Percentiles rank a stretch among this genome's conserved stretches.
phyloP scores from a whole-genome alignment of 2,888 invertebrate genomes.

The Nomada fucata region DNA sequence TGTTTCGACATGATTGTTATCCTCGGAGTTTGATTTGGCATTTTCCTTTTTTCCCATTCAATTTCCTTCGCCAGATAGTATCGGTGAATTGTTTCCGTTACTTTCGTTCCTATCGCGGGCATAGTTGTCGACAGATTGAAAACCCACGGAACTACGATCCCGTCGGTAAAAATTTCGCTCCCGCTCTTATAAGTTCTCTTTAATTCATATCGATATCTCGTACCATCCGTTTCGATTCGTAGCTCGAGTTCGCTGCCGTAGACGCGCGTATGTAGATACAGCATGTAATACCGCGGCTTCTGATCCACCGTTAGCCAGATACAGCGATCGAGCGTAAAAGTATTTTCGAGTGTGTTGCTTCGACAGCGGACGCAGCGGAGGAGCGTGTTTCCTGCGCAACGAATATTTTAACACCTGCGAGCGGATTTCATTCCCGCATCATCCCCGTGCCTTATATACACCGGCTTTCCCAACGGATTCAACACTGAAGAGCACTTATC shows the following conservation, averaged over 20 bases:
- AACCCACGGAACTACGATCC: neutral
- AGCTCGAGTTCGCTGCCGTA: constrained; percentile 23
- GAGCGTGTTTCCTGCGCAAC: constrained; percentile 37
- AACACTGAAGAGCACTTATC: constrained; percentile 73
- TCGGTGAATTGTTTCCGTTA: neutral
- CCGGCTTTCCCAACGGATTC: constrained; percentile 62
- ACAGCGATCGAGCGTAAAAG: constrained; percentile 54
- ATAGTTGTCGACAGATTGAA: neutral
- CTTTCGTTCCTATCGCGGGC: too few relatives aligned
- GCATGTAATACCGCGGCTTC: constrained; percentile 30
- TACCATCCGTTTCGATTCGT: neutral
- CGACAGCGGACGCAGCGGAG: constrained; percentile 29
- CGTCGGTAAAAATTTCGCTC: constrained; percentile 13
- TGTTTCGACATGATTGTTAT: neutral
- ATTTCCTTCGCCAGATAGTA: neutral
- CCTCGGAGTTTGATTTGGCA: neutral
- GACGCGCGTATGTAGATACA: neutral
- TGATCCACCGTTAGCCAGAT: constrained; percentile 9
- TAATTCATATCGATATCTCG: constrained; percentile 5
- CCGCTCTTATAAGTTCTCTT: constrained; percentile 3
- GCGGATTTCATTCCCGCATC: constrained; percentile 52
- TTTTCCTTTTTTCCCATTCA: neutral
- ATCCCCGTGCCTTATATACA: constrained; percentile 28
- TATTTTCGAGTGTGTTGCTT: constrained; percentile 53
- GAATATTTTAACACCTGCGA: constrained; percentile 65